A percentile compares a stretch with the other conserved stretches of the same genome.
Conservation (phyloP, 2,797 vertebrate species). For the Myiotriccus ornatus region DNA sequence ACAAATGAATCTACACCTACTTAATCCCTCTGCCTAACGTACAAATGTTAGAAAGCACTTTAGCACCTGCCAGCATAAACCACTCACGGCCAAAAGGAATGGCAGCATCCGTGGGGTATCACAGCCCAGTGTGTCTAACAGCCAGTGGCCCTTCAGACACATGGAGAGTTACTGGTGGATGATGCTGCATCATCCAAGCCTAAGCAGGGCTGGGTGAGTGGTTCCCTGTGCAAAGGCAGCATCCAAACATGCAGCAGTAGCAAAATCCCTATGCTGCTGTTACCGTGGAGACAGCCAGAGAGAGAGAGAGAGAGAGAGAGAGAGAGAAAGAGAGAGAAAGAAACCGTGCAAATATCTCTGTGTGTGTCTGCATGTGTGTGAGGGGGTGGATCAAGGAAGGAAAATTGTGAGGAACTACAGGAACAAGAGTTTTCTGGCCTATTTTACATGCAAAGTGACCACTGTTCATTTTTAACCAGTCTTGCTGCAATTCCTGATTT, state of each 20-base stretch:
- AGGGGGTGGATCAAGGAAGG: not conserved
- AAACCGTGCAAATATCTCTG: fast-evolving
- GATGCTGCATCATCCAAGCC: not conserved
- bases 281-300: conserved; percentile 65
- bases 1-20: not conserved
- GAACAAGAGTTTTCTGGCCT: not conserved
- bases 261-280: conserved; percentile 25
- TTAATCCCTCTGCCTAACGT: not conserved
- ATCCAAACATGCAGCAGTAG: conserved; percentile 1
- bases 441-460: conserved; percentile 12
- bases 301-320: not conserved
- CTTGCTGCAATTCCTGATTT: not conserved
- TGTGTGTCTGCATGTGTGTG: not conserved
- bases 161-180: not conserved
- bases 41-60: not conserved
- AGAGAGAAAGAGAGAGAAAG: not conserved
- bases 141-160: fast-evolving
- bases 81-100: not conserved
- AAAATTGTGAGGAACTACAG: not conserved
- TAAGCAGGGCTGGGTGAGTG: not conserved
- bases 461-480: not conserved
- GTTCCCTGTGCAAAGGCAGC: not conserved
- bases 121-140: not conserved
- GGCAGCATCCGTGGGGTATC: fast-evolving
- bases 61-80: not conserved